Conservation (phyloP, 1,140 invertebrate genomes). For the Eumeta japonica region DNA sequence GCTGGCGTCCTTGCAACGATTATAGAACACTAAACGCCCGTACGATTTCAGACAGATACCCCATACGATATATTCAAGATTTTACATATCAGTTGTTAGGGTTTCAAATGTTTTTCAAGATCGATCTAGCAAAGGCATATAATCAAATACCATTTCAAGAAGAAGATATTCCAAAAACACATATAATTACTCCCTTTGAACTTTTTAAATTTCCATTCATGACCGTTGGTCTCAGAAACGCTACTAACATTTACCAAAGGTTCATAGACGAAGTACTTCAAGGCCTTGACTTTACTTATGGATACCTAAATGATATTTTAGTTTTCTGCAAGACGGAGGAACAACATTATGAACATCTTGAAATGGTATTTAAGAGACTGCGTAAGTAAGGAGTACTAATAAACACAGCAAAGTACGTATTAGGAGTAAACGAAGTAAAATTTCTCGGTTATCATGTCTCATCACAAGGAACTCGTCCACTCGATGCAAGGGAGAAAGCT, state of each 20-base stretch:
- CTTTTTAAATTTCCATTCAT: conserved; percentile 17
- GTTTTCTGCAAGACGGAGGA: conserved; percentile 21
- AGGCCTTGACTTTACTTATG: too few species aligned
- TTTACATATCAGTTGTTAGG: conserved; percentile 7
- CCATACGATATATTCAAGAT: too few species aligned
- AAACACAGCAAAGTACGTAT: conserved; percentile 19
- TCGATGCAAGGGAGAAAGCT: conserved; percentile 13
- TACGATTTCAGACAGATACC: conserved; percentile 31
- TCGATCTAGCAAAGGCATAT: conserved; percentile 41
- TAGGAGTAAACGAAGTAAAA: conserved; percentile 8
- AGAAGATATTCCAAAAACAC: conserved; percentile 9
- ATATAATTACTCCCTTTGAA: too few species aligned
- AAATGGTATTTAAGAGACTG: conserved; percentile 15
- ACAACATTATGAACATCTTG: conserved; percentile 24
- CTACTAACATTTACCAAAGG: conserved; percentile 49
- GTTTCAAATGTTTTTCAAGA: conserved; percentile 29
- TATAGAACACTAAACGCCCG: conserved; percentile 43
- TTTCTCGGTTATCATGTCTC: conserved; percentile 28
- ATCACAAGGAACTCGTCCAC: conserved; percentile 23
- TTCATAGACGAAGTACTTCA: conserved; percentile 53
- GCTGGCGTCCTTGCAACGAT: conserved; percentile 42
- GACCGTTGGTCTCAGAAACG: conserved; percentile 31
- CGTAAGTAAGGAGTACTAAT: conserved; percentile 21
- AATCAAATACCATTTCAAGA: conserved; percentile 3
- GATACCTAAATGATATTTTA: conserved; percentile 40